Evolutionary conservation across 2,888 invertebrate genomes (phyloP), one percentile per base, ranked within the genome.

Genomic region (Dimorphilus gyrociliatus): DNA sequence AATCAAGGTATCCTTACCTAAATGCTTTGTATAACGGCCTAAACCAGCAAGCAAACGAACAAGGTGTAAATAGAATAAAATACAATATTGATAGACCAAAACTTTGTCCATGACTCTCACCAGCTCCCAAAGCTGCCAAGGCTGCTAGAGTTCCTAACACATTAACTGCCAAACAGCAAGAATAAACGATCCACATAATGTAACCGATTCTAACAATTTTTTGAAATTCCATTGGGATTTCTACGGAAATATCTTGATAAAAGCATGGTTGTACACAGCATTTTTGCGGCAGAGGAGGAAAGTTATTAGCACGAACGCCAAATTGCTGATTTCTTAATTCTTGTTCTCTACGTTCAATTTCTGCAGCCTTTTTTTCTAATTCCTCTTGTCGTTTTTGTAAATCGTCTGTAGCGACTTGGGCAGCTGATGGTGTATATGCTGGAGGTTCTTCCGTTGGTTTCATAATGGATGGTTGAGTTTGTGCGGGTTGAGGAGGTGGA

Each of bases 11-110:
- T 38, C 8, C 40, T 40, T 36, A 75, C 75, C 72, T 72, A 71
- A 97, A 94, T 40, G 94, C 97, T 69, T 94, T 94, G 69, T 99
- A 99, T 37, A 90, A 81, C 26, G 97, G 94, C 60, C 97, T 73
- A 69, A 86, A 99, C 97, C 97, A 99, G 65, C 94, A 94, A 21
- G 97, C 66, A 63, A 92, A 99, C 32, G 94, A 90, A 66, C 88
- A 82, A 15, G 97, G 97, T 13, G 86, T 84, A 56, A 94, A 82
- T 18, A 97, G 68, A 29, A 82, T 57, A 41, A 81, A 72, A 68
- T 84, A 94, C 25, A 97, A 71, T 41, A 94, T 72, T 27, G 84
- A 76, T 34, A 92, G 70, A 36, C 85, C 82, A 60, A 99, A 81
- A 37, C 78, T 74, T 15, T 72, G 70, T 50, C 73, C 70, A 2